Evolutionary conservation across 2,888 invertebrate species (phyloP), one percentile per base, ranked within the genome.

Genomic region (Seira sanloemensis): DNA sequence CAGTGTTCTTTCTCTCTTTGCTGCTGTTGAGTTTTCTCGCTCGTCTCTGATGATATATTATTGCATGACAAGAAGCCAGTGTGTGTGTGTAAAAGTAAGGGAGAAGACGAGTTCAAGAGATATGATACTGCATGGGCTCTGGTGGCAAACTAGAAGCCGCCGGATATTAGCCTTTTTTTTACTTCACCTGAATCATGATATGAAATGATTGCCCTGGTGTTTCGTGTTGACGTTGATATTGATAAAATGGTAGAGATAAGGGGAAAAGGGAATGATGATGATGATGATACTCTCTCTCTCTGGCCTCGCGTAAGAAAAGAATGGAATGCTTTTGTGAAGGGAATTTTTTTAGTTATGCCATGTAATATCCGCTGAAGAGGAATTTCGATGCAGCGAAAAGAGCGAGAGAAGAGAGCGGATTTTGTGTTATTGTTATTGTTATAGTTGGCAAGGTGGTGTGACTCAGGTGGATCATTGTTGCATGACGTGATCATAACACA

Each of bases 141-240:
- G 24, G 24, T 62, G 25, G 75, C 21, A 65, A n/a, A n/a, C n/a
- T n/a, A n/a, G n/a, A n/a, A n/a, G n/a, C 46, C 26, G 66, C 76
- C 76, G 76, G 76, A 76, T 76, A 76, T 76, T 76, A 74, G 74
- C 74, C 37, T 71, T 24, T 73, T 50, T 73, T 58, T 46, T 37
- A 69, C 46, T 19, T 37, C 16, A 19, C 0, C 26, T 27, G 21
- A 19, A 19, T 37, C 37, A 37, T 69, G 9, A 37, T 69, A 27
- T 69, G 21, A n/a, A n/a, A 37, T 69, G 73, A 73, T 54, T 73
- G 58, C 73, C 73, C 73, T 73, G 25, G 24, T 26, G 46, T 73
- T 75, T 66, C 62, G 74, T 74, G 62, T 72, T 54, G 71, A 71
- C 71, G 27, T 46, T 46, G 62, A 62, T 65, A 27, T 18, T n/a